These are phyloP conservation scores for Machimus rusticus DNA, from an alignment of 2,888 invertebrate species.

Conservation along the genomic window DNA sequence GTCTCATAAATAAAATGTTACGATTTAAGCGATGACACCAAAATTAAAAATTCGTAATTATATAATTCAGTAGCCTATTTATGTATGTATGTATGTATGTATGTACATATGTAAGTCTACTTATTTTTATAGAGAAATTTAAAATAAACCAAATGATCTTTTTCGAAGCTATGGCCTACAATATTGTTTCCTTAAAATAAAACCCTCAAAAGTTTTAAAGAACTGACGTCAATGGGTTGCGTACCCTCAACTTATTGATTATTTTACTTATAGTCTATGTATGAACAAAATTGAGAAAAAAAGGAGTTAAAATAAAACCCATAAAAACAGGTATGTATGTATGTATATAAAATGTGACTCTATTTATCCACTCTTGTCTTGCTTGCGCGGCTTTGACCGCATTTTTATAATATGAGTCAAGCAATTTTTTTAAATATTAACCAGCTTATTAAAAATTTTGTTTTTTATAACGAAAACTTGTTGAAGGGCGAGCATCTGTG, in stretches of 20 bases:
- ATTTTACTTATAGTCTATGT: not conserved
- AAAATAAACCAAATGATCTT: too few species aligned
- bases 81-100: too few species aligned
- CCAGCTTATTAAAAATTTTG: not conserved
- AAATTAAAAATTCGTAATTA: too few species aligned
- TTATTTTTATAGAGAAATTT: not conserved
- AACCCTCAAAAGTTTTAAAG: not conserved
- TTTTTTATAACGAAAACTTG: not conserved
- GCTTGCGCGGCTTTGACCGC: not conserved
- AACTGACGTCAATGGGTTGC: not conserved
- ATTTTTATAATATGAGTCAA: not conserved
- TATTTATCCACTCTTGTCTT: not conserved
- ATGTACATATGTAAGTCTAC: too few species aligned
- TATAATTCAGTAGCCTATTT: too few species aligned
- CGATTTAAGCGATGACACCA: too few species aligned
- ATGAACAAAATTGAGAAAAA: not conserved
- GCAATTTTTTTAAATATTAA: not conserved
- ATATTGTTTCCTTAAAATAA: too few species aligned
- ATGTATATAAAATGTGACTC: too few species aligned
- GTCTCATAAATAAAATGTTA: not conserved
- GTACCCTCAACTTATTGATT: not conserved
- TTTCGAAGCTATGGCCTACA: too few species aligned
- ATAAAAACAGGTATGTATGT: not conserved
- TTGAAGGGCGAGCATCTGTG: not conserved
- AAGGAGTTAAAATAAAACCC: not conserved